Conservation (phyloP, 2,888 invertebrate genomes). For the Beris chalybata region DNA sequence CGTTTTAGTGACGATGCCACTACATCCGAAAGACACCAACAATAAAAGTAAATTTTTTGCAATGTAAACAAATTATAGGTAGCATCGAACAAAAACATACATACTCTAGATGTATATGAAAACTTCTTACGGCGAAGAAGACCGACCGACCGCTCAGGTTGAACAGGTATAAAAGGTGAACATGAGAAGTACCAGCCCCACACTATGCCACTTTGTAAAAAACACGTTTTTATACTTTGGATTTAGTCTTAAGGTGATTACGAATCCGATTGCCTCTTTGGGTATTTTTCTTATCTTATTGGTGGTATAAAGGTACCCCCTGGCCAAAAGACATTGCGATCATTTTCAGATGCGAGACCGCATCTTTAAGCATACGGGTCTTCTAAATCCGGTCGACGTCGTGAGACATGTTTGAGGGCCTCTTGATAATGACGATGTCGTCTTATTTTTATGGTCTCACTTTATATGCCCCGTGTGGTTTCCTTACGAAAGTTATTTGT, state of each 20-base stretch:
- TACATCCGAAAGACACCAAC: slow-evolving; percentile 22
- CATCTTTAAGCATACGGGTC: slow-evolving; percentile 3
- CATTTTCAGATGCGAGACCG: background rate
- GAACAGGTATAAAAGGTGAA: background rate
- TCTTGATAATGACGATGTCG: slow-evolving; percentile 17
- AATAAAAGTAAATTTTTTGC: slow-evolving; percentile 30
- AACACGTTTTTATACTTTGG: slow-evolving; percentile 57
- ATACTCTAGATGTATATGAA: background rate
- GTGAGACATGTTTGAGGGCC: slow-evolving; percentile 15
- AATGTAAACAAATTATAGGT: slow-evolving; percentile 30
- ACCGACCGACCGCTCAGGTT: background rate
- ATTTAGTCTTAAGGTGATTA: slow-evolving; percentile 34
- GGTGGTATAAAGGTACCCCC: background rate
- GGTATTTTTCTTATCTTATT: slow-evolving; percentile 3
- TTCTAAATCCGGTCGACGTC: slow-evolving; percentile 21
- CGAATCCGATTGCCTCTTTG: slow-evolving; percentile 6
- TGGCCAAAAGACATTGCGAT: background rate
- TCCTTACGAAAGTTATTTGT: background rate
- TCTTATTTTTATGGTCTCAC: slow-evolving; percentile 11
- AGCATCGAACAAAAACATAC: slow-evolving; percentile 6
- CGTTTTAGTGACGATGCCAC: slow-evolving; percentile 27
- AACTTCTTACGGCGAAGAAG: background rate
- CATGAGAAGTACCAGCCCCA: slow-evolving; percentile 27
- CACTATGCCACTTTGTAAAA: slow-evolving; percentile 36
- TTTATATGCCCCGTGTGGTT: background rate